phyloP scores from a whole-genome alignment of 2,888 invertebrate species.

The Metacarcinus magister region DNA sequence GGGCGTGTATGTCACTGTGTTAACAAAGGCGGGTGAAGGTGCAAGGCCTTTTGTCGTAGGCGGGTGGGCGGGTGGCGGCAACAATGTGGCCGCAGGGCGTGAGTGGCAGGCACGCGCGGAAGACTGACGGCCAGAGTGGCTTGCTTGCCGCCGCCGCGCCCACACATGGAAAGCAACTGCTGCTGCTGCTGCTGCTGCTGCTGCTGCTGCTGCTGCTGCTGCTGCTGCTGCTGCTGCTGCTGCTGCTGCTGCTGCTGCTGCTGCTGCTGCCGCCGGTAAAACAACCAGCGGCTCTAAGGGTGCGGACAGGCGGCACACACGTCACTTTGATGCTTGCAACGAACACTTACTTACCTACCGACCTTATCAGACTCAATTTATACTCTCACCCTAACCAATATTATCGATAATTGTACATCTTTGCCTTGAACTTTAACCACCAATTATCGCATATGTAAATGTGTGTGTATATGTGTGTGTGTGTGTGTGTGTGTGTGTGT shows the following conservation, averaged over 20 bases:
- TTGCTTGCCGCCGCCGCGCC: background rate
- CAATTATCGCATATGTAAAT: background rate
- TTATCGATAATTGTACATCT: background rate
- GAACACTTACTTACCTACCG: background rate
- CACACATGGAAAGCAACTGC: background rate
- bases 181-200: background rate
- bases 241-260: background rate
- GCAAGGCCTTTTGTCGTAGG: constrained; percentile 39
- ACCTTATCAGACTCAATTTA: background rate
- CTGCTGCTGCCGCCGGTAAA: background rate
- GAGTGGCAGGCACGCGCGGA: background rate
- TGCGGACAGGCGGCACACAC: background rate
- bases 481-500: constrained; percentile 57
- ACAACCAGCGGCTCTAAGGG: background rate
- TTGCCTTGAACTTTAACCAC: background rate
- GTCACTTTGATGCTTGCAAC: background rate
- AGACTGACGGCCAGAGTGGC: constrained; percentile 8
- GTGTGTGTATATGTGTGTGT: constrained; percentile 55
- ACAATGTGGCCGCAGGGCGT: background rate
- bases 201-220: background rate
- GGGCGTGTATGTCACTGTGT: background rate
- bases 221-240: background rate
- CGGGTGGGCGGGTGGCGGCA: background rate
- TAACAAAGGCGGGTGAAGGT: constrained; percentile 18
- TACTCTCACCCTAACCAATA: background rate